These are phyloP conservation scores for Anisognathus igniventris DNA, from an alignment of 2,797 vertebrate genomes.

Conservation along the genomic window DNA sequence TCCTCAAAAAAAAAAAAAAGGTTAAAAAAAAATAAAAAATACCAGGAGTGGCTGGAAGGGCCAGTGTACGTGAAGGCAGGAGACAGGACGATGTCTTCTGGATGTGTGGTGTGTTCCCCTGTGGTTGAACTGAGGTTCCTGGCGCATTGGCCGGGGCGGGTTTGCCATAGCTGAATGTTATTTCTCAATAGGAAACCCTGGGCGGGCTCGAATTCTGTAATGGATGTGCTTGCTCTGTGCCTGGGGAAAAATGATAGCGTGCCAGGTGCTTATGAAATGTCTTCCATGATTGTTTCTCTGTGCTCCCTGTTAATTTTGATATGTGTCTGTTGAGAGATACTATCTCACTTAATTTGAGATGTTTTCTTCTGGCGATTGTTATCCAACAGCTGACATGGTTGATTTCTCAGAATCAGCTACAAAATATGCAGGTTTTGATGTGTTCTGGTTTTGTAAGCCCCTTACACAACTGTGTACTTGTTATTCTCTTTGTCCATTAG, in stretches of 20 bases:
- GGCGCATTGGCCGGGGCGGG: fast-evolving
- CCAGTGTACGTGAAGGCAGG: neutral
- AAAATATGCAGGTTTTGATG: neutral
- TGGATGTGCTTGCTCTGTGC: neutral
- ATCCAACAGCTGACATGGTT: neutral
- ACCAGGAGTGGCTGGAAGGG: neutral
- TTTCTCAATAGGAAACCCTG: conserved; percentile 7
- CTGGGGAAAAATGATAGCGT: conserved; percentile 17
- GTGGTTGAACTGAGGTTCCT: neutral
- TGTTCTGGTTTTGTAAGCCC: neutral
- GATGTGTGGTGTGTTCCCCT: neutral
- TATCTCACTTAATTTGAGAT: conserved; percentile 14
- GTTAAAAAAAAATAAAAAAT: neutral
- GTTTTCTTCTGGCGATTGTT: conserved; percentile 20
- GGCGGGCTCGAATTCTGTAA: neutral
- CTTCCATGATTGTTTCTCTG: conserved; percentile 28
- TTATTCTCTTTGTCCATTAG: neutral
- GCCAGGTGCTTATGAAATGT: conserved; percentile 37
- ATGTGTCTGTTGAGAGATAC: conserved; percentile 19
- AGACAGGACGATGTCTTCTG: neutral
- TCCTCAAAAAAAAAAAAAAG: neutral
- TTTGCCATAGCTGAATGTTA: neutral
- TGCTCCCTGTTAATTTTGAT: conserved; percentile 35
- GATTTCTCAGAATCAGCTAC: conserved; percentile 7
- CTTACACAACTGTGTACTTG: neutral